These are phyloP conservation scores for Hecatera dysodea DNA, from an alignment of 2,888 invertebrate species.

Conservation along the genomic window DNA sequence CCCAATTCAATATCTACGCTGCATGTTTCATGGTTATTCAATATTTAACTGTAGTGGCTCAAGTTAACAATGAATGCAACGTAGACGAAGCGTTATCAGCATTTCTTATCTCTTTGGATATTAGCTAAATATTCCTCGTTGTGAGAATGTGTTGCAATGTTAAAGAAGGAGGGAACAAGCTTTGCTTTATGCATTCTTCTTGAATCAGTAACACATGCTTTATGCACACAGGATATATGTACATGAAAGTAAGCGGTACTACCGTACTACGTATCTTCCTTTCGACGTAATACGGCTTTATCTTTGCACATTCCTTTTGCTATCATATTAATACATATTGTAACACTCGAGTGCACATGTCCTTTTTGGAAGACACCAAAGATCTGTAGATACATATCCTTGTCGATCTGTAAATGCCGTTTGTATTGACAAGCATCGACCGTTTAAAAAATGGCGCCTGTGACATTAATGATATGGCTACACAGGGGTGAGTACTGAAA, in stretches of 20 bases:
- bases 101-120: conserved; percentile 40
- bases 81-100: conserved; percentile 43
- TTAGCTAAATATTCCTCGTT: conserved; percentile 50
- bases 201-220: neutral
- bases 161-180: neutral
- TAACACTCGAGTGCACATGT: no score
- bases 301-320: no score
- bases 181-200: conserved; percentile 11
- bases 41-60: conserved; percentile 24
- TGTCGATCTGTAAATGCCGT: no score
- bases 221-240: no score
- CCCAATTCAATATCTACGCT: neutral
- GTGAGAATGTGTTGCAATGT: conserved; percentile 14
- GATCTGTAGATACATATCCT: no score
- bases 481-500: no score
- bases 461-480: no score
- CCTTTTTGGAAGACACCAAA: neutral
- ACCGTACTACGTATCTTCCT: no score
- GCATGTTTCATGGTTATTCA: conserved; percentile 17
- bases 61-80: conserved; percentile 45
- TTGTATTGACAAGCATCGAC: no score
- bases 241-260: no score
- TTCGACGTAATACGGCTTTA: neutral
- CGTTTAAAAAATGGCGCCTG: no score
- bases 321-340: neutral